These are phyloP conservation scores for Falcunculus frontatus DNA, from an alignment of 2,113 vertebrate species.

Conservation along the genomic window DNA sequence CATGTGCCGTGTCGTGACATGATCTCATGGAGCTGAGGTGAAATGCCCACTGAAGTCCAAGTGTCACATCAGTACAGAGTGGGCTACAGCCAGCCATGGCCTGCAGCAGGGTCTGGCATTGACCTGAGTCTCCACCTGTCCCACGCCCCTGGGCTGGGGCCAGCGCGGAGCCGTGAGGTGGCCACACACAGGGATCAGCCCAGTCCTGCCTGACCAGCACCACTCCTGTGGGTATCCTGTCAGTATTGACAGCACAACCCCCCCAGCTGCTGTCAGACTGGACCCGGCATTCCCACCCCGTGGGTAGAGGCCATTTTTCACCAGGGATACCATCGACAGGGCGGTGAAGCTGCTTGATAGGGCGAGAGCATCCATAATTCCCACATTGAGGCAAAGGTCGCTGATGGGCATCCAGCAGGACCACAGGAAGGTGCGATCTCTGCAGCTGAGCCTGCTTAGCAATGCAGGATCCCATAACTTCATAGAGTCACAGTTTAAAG, in stretches of 20 bases:
- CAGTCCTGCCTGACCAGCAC: accelerated
- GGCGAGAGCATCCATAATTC: background rate
- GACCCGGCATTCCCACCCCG: background rate
- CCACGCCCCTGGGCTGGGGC: too few species aligned
- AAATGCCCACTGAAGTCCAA: background rate
- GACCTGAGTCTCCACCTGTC: too few species aligned
- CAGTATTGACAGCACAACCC: too few species aligned
- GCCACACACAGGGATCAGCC: background rate
- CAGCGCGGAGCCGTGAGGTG: accelerated
- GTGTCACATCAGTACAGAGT: accelerated
- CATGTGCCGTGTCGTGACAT: too few species aligned
- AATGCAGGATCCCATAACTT: too few species aligned
- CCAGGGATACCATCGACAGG: too few species aligned
- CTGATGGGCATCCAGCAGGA: background rate
- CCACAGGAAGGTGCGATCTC: accelerated
- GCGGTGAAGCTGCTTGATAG: accelerated
- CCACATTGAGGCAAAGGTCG: background rate
- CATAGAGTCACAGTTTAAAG: background rate
- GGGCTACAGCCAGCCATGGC: accelerated
- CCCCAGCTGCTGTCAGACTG: background rate
- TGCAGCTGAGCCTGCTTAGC: background rate
- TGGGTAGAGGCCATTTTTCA: background rate
- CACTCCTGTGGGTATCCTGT: accelerated
- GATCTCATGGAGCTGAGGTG: background rate
- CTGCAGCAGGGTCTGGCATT: background rate